Conservation (phyloP, 2,113 vertebrate genomes). For the Porphyrio hochstetteri region DNA sequence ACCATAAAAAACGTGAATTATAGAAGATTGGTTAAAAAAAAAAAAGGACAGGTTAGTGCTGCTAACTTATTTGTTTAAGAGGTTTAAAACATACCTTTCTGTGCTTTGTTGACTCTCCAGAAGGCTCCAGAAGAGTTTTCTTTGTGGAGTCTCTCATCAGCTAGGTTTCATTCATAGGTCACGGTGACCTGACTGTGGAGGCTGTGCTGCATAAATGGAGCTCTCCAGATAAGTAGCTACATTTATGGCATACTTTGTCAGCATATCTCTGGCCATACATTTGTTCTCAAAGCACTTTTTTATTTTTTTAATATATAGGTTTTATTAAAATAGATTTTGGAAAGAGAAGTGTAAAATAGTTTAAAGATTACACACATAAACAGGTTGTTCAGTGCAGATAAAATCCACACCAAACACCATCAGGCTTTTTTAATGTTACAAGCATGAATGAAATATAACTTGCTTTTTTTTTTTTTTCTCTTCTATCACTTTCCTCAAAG, state of each 20-base stretch:
- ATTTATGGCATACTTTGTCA: constrained; percentile 40
- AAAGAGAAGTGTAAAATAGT: constrained; percentile 9
- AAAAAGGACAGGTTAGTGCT: not conserved
- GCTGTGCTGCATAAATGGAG: constrained; percentile 38
- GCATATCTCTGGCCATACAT: not conserved
- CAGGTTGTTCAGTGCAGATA: not conserved
- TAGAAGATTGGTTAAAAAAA: not conserved
- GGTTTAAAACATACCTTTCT: not conserved
- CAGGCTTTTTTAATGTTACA: not conserved
- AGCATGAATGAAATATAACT: not conserved
- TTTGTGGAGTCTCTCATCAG: not conserved
- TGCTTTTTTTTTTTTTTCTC: not conserved
- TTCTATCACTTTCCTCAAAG: not conserved
- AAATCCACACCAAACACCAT: not conserved
- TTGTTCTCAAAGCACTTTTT: constrained; percentile 47
- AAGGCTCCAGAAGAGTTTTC: not conserved
- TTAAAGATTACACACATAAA: constrained; percentile 14
- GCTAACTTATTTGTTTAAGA: not conserved
- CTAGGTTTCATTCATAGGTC: not conserved
- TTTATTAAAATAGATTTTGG: constrained; percentile 44
- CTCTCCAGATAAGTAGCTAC: constrained; percentile 55
- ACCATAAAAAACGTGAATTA: not conserved
- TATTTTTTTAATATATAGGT: not conserved
- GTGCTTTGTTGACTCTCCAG: not conserved
- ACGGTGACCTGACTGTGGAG: not conserved